A percentile compares a stretch with the other conserved stretches of the same genome.
These are phyloP conservation scores for Pseudochaenichthys georgianus DNA, from an alignment of 2,797 vertebrate species.

Conservation along the genomic window DNA sequence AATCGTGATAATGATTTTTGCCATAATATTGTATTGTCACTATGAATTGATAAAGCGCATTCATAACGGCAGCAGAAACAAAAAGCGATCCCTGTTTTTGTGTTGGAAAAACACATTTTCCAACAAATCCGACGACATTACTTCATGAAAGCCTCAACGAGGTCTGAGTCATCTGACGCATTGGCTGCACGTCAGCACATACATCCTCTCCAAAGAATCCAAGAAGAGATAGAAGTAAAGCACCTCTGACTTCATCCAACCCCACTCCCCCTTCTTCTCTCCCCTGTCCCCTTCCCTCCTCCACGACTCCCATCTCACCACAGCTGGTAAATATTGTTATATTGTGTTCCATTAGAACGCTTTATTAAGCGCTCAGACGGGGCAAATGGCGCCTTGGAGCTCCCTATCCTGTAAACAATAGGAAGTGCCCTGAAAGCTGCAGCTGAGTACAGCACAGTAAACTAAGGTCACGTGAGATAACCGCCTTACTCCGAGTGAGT, in stretches of 20 bases:
- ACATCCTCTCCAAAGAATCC: slow-evolving; percentile 36
- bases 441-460: slow-evolving; percentile 72
- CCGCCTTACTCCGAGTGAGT: slow-evolving; percentile 66
- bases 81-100: not conserved
- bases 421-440: slow-evolving; percentile 78
- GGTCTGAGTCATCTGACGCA: slow-evolving; percentile 53
- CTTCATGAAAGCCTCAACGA: slow-evolving; percentile 38
- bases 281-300: slow-evolving; percentile 39
- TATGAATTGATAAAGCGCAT: not conserved
- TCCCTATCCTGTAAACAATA: slow-evolving; percentile 85
- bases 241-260: slow-evolving; percentile 55
- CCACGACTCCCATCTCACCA: slow-evolving; percentile 63
- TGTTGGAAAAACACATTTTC: not conserved
- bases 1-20: too few relatives aligned
- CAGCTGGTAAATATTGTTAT: slow-evolving; percentile 86
- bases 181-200: slow-evolving; percentile 25
- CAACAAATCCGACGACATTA: slow-evolving; percentile 15
- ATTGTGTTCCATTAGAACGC: slow-evolving; percentile 85
- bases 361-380: slow-evolving; percentile 81
- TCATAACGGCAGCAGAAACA: not conserved
- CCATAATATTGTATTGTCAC: not conserved
- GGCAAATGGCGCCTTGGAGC: slow-evolving; percentile 82
- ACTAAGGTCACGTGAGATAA: slow-evolving; percentile 77
- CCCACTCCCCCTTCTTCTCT: slow-evolving; percentile 18
- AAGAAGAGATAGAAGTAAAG: slow-evolving; percentile 58